A percentile compares a stretch with the other conserved stretches of the same genome.
phyloP scores from a whole-genome alignment of 2,888 invertebrate species.

The Calameuta filiformis region DNA sequence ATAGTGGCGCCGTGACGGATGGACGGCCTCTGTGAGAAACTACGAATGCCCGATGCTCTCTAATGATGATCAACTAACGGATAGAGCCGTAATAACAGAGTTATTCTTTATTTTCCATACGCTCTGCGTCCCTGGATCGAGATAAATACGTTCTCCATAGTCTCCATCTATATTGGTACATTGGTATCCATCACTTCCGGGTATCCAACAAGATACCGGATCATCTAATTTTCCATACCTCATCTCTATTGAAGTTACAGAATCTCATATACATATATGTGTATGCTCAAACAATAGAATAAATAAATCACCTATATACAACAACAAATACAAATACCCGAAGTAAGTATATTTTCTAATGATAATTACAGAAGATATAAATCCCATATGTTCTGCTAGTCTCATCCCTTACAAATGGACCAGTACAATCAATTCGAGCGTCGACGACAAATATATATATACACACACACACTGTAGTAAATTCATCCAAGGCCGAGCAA shows the following conservation, averaged over 20 bases:
- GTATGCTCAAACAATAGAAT: neutral
- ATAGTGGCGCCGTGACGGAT: constrained; percentile 5
- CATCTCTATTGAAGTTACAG: neutral
- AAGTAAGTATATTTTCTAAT: neutral
- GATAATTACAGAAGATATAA: neutral
- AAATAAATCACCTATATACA: no score
- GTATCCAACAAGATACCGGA: neutral
- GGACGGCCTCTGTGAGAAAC: neutral
- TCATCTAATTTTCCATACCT: neutral
- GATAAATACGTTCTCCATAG: neutral
- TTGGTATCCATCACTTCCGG: neutral
- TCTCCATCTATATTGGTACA: neutral
- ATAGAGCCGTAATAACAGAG: neutral
- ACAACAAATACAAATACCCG: neutral
- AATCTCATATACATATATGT: neutral
- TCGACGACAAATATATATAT: neutral
- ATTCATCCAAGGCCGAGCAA: neutral
- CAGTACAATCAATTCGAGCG: neutral
- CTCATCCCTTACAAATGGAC: neutral
- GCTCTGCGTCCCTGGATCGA: neutral
- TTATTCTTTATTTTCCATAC: neutral
- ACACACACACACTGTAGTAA: neutral
- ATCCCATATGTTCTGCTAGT: neutral
- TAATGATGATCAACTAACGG: constrained; percentile 6
- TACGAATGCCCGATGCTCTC: neutral